Conservation (phyloP, 2,888 invertebrate genomes). For the Lottia gigantea region DNA sequence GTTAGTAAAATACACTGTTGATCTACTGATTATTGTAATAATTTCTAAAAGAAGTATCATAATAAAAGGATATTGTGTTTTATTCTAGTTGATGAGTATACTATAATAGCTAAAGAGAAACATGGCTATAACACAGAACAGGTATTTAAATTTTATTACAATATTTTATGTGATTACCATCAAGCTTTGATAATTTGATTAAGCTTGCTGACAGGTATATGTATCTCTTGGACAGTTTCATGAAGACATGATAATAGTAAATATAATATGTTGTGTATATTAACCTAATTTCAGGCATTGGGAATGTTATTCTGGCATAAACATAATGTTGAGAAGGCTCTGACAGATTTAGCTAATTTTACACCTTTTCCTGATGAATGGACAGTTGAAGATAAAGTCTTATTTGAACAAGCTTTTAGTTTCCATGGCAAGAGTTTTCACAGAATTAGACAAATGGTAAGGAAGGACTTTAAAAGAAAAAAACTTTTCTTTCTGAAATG, state of each 20-base stretch:
- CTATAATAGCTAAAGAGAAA: conserved; percentile 93
- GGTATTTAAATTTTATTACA: conserved; percentile 44
- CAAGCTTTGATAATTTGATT: no score
- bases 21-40: no score
- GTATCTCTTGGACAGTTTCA: no score
- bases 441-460: conserved; percentile 96
- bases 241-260: not conserved
- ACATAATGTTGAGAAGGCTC: conserved; percentile 91
- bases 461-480: conserved; percentile 3
- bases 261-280: not conserved
- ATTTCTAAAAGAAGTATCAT: no score
- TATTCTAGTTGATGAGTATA: conserved; percentile 91
- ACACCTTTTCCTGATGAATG: conserved; percentile 98
- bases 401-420: conserved; percentile 98
- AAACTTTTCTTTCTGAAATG: no score
- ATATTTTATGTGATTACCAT: no score
- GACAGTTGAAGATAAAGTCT: conserved; percentile 97
- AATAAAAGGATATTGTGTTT: no score
- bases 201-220: no score
- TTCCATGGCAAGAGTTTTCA: conserved; percentile 99
- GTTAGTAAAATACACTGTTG: no score
- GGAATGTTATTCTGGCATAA: conserved; percentile 99
- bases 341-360: conserved; percentile 93
- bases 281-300: conserved; percentile 74
- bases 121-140: conserved; percentile 98